Conservation (phyloP, 2,888 invertebrate species). For the Folsomia manolachei region DNA sequence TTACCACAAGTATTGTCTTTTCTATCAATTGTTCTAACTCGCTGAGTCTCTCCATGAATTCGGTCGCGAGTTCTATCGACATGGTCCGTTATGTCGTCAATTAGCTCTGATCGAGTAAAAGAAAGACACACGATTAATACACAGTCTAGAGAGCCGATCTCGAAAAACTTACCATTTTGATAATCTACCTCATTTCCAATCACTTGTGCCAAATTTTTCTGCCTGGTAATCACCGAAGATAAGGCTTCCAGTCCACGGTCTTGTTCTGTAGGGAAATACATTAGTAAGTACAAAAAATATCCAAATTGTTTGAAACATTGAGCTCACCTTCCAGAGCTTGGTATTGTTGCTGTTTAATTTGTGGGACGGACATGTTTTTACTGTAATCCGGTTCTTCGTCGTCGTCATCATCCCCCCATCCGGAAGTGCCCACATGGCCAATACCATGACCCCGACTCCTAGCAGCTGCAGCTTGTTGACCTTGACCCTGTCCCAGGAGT, state of each 20-base stretch:
- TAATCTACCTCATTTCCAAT: conserved; percentile 72
- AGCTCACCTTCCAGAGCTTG: conserved; percentile 61
- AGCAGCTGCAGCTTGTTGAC: too few species aligned
- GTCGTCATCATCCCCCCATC: conserved; percentile 57
- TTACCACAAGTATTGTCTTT: conserved; percentile 70
- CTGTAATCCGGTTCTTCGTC: conserved; percentile 54
- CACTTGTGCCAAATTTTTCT: conserved; percentile 71
- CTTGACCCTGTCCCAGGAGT: background rate
- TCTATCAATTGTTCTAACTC: conserved; percentile 64
- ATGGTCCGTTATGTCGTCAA: conserved; percentile 71
- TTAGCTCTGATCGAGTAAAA: too few species aligned
- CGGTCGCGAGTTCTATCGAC: conserved; percentile 70
- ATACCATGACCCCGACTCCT: conserved; percentile 49
- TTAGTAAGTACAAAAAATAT: background rate
- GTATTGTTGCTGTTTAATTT: conserved; percentile 62
- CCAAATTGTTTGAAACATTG: conserved; percentile 1
- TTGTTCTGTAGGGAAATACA: conserved; percentile 64
- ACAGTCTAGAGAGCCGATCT: background rate
- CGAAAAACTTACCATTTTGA: too few species aligned
- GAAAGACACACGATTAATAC: too few species aligned
- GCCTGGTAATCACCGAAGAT: conserved; percentile 70
- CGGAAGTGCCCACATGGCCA: conserved; percentile 57
- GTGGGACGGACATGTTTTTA: conserved; percentile 55
- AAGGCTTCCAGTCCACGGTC: conserved; percentile 72
- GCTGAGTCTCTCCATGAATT: conserved; percentile 65